A percentile compares a stretch with the other conserved stretches of the same genome.
These are phyloP conservation scores for Calcarius lapponicus DNA, from an alignment of 2,797 vertebrate genomes.

Conservation along the genomic window DNA sequence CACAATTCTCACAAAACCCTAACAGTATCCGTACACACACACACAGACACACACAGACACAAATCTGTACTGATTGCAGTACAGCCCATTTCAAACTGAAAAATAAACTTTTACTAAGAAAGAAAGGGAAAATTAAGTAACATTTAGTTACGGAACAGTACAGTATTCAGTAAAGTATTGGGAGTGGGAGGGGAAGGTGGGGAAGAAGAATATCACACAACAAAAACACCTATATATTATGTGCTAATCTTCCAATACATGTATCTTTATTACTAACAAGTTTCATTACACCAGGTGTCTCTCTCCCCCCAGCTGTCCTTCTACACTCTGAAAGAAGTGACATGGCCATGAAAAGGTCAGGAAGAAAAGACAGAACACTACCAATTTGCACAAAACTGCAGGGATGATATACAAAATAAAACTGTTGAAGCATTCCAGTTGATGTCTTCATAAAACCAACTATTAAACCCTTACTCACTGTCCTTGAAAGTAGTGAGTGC, in stretches of 20 bases:
- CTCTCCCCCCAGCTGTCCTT: not conserved
- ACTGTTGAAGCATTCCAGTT: not conserved
- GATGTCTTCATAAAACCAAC: not conserved
- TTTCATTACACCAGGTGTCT: not conserved
- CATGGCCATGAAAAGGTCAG: not conserved
- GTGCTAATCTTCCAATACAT: not conserved
- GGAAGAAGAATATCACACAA: not conserved
- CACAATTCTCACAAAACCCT: not conserved
- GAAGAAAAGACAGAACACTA: not conserved
- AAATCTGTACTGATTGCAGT: not conserved
- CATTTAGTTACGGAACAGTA: not conserved
- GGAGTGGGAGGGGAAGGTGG: rapidly evolving
- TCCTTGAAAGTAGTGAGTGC: not conserved
- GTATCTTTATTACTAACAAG: not conserved
- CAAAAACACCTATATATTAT: not conserved
- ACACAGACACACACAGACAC: too few species aligned
- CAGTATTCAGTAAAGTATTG: not conserved
- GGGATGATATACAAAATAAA: not conserved
- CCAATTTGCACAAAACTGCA: not conserved
- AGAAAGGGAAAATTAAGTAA: not conserved
- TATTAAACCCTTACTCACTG: not conserved
- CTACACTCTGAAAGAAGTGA: not conserved
- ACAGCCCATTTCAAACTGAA: not conserved
- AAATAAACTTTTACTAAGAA: not conserved
- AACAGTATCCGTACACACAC: not conserved